Evolutionary conservation across 1,140 invertebrate genomes (phyloP).

Genomic region (Lamellibrachia luymesi): DNA sequence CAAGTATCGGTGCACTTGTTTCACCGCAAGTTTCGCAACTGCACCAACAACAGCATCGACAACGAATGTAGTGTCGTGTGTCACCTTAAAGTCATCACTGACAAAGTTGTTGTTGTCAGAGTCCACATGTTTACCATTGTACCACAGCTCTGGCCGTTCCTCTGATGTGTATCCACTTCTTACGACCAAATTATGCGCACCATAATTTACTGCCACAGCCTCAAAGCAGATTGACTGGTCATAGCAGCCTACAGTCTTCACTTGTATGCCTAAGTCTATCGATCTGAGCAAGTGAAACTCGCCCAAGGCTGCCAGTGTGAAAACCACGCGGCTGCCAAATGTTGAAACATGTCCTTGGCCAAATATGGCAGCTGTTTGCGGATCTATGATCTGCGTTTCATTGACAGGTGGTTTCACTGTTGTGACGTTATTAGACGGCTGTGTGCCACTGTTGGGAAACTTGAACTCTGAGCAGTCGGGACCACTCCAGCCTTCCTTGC

Average conservation of each 20-base stretch:
- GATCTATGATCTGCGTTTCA: not conserved
- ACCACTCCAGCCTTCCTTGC: constrained; percentile 32
- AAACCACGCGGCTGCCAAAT: not conserved
- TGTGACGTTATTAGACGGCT: not conserved
- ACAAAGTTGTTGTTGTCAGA: not conserved
- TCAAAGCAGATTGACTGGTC: not conserved
- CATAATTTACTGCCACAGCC: not conserved
- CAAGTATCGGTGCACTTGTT: not conserved
- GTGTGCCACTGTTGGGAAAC: not conserved
- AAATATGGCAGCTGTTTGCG: not conserved
- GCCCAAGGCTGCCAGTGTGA: not conserved
- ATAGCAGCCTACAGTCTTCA: constrained; percentile 6
- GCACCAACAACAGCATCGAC: not conserved
- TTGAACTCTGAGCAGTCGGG: constrained; percentile 30
- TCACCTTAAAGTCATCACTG: not conserved
- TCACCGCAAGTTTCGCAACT: not conserved
- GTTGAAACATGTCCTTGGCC: not conserved
- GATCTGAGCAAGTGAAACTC: not conserved
- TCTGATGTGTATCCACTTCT: constrained; percentile 4
- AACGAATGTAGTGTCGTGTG: constrained; percentile 8
- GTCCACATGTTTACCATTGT: not conserved
- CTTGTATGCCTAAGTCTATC: not conserved
- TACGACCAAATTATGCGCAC: not conserved
- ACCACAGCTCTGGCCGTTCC: not conserved
- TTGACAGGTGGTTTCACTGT: not conserved